Percentiles rank a stretch among this genome's conserved stretches.
phyloP scores from a whole-genome alignment of 2,797 vertebrate species.

The Acanthornis magna region DNA sequence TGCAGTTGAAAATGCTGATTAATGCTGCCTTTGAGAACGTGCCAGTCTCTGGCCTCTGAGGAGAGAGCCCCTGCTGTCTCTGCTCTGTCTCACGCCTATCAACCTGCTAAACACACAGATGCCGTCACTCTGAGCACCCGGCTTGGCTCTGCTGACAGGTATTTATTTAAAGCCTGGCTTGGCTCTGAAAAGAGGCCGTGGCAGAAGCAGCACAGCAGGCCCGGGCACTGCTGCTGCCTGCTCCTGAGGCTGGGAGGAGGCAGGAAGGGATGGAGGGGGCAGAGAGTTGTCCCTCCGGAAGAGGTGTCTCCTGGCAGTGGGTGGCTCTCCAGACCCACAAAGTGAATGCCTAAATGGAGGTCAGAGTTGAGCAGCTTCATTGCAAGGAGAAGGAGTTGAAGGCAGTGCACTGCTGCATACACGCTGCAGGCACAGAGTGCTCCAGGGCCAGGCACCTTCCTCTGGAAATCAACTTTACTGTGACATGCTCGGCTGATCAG shows the following conservation, averaged over 20 bases:
- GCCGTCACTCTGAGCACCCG: not conserved
- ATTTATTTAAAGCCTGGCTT: slow-evolving; percentile 2
- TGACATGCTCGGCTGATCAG: accelerated
- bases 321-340: not conserved
- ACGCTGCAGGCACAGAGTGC: accelerated
- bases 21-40: not conserved
- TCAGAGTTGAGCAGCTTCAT: not conserved
- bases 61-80: not conserved
- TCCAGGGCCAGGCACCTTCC: not conserved
- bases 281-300: not conserved
- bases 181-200: not conserved
- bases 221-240: not conserved
- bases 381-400: not conserved
- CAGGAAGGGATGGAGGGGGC: not conserved
- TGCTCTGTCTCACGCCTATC: not conserved
- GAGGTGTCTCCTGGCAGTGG: not conserved
- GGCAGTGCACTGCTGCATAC: not conserved
- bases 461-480: not conserved
- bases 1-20: not conserved
- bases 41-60: not conserved
- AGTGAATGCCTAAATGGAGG: not conserved
- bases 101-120: not conserved
- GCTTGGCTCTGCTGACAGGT: not conserved
- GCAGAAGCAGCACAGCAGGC: not conserved
- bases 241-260: not conserved